Conservation (phyloP, 2,797 vertebrate species). For the Buceros bicornis region DNA sequence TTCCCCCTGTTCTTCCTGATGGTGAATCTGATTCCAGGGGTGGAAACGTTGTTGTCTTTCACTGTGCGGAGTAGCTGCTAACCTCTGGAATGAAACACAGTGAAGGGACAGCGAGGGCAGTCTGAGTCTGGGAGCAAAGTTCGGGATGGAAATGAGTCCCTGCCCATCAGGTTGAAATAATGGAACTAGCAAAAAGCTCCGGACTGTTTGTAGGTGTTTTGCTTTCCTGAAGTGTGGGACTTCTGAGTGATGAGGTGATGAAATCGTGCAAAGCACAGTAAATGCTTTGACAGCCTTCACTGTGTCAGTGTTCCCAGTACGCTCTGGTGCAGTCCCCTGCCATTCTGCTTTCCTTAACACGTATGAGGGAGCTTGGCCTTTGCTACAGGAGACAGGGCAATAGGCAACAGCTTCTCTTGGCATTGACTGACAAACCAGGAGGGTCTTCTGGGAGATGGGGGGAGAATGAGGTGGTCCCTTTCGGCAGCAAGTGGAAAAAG, state of each 20-base stretch:
- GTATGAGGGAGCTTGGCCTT: rapidly evolving
- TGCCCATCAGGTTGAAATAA: not conserved
- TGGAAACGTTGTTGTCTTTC: not conserved
- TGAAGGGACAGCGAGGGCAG: rapidly evolving
- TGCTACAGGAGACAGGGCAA: not conserved
- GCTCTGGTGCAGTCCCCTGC: not conserved
- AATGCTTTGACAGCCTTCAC: not conserved
- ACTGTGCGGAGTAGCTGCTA: not conserved
- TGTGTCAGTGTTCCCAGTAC: not conserved
- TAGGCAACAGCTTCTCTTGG: not conserved
- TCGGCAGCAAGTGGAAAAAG: not conserved
- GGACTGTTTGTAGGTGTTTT: rapidly evolving
- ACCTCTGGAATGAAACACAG: not conserved
- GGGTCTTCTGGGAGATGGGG: not conserved
- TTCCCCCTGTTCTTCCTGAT: not conserved
- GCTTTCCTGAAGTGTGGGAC: no score
- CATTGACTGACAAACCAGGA: not conserved
- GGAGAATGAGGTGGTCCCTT: not conserved
- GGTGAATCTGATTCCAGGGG: not conserved
- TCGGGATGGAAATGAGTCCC: rapidly evolving
- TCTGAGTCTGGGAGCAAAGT: not conserved
- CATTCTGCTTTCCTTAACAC: not conserved
- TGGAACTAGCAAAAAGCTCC: not conserved
- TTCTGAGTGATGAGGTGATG: not conserved
- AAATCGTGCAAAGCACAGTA: not conserved